Evolutionary conservation across 2,888 invertebrate genomes (phyloP).

Genomic region (Dicyrtoma fusca): DNA sequence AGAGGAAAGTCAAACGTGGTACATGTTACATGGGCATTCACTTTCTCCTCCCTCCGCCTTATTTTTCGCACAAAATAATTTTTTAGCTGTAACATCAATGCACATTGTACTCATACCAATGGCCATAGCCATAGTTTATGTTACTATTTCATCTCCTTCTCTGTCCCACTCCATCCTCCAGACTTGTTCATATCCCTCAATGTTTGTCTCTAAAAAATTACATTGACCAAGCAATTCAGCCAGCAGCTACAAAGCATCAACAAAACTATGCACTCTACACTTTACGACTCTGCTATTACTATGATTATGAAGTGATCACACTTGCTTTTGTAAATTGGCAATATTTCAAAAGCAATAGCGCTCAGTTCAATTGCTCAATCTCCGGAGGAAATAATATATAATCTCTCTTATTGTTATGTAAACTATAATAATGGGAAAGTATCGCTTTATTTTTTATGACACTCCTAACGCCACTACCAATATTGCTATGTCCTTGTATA

Average conservation of each 20-base stretch:
- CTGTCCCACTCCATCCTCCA: neutral
- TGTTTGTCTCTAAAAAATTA: neutral
- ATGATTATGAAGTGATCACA: constrained; percentile 2
- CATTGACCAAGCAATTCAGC: too few relatives aligned
- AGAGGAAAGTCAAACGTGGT: too few relatives aligned
- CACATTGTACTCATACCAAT: neutral
- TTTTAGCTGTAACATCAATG: constrained; percentile 8
- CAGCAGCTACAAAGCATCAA: neutral
- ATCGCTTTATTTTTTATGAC: neutral
- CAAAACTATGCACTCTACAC: neutral
- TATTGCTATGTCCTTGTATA: too few relatives aligned
- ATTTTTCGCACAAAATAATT: constrained; percentile 8
- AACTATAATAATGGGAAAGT: neutral
- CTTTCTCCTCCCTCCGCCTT: constrained; percentile 8
- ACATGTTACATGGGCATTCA: neutral
- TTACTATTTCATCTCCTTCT: neutral
- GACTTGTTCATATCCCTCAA: neutral
- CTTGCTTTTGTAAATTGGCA: constrained; percentile 12
- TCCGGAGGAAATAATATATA: neutral
- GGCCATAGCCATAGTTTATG: neutral
- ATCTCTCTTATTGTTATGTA: neutral
- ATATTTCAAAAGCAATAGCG: constrained; percentile 1
- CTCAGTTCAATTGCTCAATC: neutral
- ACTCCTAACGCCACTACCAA: too few relatives aligned
- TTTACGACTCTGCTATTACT: neutral